These are phyloP conservation scores for Coelopa pilipes DNA, from an alignment of 2,888 invertebrate species.

Conservation along the genomic window DNA sequence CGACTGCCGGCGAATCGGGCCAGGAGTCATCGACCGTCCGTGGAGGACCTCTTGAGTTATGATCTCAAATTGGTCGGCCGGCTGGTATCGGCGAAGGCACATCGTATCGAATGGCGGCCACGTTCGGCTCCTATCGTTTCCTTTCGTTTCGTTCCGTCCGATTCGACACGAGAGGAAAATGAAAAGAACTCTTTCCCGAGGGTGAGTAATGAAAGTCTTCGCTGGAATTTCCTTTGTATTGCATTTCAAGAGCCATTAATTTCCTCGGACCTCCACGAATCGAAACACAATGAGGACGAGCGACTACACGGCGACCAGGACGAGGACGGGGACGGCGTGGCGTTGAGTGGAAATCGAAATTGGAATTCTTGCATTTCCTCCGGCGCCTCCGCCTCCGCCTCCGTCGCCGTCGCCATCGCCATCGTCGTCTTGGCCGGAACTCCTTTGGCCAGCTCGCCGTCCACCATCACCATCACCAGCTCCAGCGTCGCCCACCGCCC, in stretches of 20 bases:
- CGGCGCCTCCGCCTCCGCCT: background rate
- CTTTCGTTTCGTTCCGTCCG: background rate
- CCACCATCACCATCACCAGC: no score
- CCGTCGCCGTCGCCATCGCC: background rate
- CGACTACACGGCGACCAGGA: background rate
- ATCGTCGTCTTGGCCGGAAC: no score
- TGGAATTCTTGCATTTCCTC: conserved; percentile 30
- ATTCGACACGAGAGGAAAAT: background rate
- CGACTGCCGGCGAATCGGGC: no score
- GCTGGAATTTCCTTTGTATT: conserved; percentile 10
- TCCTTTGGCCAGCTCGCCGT: no score
- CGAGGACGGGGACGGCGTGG: no score
- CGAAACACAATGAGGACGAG: background rate
- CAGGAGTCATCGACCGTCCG: no score
- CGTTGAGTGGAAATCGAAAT: conserved; percentile 14
- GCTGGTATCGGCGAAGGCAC: no score
- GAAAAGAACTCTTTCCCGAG: background rate
- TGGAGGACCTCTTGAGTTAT: no score
- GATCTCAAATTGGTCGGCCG: background rate
- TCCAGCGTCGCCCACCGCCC: background rate
- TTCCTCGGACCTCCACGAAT: background rate
- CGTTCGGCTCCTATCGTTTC: no score
- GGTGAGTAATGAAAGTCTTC: background rate
- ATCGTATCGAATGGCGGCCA: no score
- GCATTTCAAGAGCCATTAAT: conserved; percentile 22